Base-by-base conservation (phyloP, 2,797 vertebrate species). In the Enteromius mattozi region DNA sequence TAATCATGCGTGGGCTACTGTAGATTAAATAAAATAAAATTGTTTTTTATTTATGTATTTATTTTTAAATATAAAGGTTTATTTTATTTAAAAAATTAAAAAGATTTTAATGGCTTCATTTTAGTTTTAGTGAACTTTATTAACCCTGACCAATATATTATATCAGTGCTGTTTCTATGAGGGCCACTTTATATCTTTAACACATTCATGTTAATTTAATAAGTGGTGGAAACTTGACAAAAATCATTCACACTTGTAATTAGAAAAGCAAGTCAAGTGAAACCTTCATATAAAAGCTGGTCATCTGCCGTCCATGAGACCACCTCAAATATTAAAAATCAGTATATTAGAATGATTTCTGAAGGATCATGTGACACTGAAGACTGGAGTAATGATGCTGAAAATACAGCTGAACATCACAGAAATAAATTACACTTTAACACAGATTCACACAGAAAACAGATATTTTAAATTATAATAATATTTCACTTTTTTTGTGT, bases 391-490 rank as follows among this genome's bases (percentile, higher is more conserved):
- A 59, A 59, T 59, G 56, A 24, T 59, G 56, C 56, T 24, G 63
- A 33, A 65, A 65, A 33, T 33, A 2, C 65, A 68, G 65, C 35
- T 68, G 37, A 30, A 30, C 30, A 30, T n/a, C 35, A 42, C 37
- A 14, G 37, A 3, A 69, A 69, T 69, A 42, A n/a, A 42, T 42
- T n/a, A 69, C 5, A 68, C 0, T 37, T 68, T 68, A 40, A 35
- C 21, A 2, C 0, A 68, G 2, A 68, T n/a, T 40, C 9, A 69
- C 0, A 2, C 9, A 68, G 66, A 40, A 13, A 40, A n/a, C 4
- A 68, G 0, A 0, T 40, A 1, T 0, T 40, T 40, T n/a, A 69
- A 5, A 40, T 3, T 13, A 0, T 0, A n/a, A 42, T 42, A 70
- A 70, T 42, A 70, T 70, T 13, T 69, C 4, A 42, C 0, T 2